These are phyloP conservation scores for Hemistola chrysoprasaria DNA, from an alignment of 2,888 invertebrate species.

Conservation along the genomic window DNA sequence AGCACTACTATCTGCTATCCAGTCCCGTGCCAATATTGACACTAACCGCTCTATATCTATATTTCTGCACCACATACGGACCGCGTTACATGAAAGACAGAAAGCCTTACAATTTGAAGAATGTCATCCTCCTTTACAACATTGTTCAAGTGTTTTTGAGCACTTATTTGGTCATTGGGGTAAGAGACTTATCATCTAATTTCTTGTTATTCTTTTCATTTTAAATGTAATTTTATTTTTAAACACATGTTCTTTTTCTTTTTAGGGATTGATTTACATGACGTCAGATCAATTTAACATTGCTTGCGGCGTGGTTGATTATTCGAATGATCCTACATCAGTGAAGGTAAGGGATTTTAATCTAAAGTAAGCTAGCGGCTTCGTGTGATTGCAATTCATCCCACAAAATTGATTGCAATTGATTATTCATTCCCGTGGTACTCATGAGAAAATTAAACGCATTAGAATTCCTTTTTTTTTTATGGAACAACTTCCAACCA, in stretches of 20 bases:
- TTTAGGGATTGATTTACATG: conserved; percentile 4
- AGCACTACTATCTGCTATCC: conserved; percentile 23
- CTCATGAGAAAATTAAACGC: no score
- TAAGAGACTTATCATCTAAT: conserved; percentile 3
- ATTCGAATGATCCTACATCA: conserved; percentile 3
- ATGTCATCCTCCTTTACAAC: conserved; percentile 27
- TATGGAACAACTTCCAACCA: no score
- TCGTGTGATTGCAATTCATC: no score
- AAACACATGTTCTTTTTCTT: not conserved
- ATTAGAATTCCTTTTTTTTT: no score
- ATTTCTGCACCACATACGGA: conserved; percentile 55
- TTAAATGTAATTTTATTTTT: not conserved
- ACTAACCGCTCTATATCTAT: conserved; percentile 22
- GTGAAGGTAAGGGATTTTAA: conserved; percentile 5
- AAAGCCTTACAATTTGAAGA: conserved; percentile 29
- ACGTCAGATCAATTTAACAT: conserved; percentile 5
- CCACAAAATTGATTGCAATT: no score
- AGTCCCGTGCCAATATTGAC: conserved; percentile 23
- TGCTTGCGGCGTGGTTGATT: conserved; percentile 4
- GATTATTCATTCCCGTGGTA: no score
- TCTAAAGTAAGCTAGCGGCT: no score
- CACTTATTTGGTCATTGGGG: conserved; percentile 22
- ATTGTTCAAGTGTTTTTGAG: conserved; percentile 30
- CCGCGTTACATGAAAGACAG: conserved; percentile 85
- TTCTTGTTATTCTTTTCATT: no score